A percentile compares a stretch with the other conserved stretches of the same genome.
phyloP scores from a whole-genome alignment of 2,113 vertebrate genomes.

The Euleptes europaea region DNA sequence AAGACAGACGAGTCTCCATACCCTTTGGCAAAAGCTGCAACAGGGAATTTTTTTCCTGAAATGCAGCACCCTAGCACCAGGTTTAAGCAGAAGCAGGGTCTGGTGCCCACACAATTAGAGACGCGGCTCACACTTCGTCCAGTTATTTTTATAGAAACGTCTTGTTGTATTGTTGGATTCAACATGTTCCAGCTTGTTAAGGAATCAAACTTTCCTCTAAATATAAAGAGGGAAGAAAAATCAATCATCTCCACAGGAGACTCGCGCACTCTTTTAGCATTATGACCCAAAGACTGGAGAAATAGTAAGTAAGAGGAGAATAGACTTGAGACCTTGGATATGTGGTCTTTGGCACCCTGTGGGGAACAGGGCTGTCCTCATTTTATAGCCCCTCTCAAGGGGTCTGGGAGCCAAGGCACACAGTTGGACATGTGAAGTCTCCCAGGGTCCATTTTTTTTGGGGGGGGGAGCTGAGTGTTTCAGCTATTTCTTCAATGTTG shows the following conservation, averaged over 20 bases:
- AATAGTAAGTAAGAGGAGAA: background rate
- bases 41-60: background rate
- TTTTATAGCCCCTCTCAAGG: background rate
- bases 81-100: background rate
- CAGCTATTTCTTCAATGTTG: background rate
- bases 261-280: background rate
- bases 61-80: background rate
- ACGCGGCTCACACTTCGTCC: background rate
- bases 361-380: too few relatives aligned
- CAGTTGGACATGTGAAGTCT: too few relatives aligned
- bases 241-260: background rate
- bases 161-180: background rate
- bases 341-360: background rate
- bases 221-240: background rate
- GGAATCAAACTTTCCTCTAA: background rate
- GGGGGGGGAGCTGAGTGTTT: background rate
- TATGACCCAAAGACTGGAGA: background rate
- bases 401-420: too few relatives aligned
- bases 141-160: background rate
- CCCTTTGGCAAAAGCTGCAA: background rate
- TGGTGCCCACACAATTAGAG: background rate
- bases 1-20: background rate
- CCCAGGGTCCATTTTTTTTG: too few relatives aligned
- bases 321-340: background rate
- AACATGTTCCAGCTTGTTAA: background rate